Conservation (phyloP, 2,888 invertebrate species). For the Cryptus armator region DNA sequence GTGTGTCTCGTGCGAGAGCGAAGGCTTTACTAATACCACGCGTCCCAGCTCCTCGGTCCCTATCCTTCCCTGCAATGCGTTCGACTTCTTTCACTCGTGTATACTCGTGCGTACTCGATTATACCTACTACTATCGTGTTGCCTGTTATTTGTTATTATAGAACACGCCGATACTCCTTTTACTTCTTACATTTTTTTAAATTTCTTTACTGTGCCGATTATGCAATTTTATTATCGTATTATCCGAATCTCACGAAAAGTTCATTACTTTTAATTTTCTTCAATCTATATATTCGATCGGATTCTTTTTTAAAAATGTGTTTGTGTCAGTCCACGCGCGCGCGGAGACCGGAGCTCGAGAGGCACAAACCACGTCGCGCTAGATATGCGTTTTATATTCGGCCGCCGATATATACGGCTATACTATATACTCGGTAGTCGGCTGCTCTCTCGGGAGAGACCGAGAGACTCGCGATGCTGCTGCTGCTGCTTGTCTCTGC, state of each 20-base stretch:
- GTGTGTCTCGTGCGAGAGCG: constrained; percentile 67
- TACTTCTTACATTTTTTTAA: neutral
- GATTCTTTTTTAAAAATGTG: neutral
- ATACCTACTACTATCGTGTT: neutral
- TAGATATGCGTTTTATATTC: constrained; percentile 69
- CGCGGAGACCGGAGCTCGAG: constrained; percentile 48
- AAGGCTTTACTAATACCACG: constrained; percentile 68
- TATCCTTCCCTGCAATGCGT: constrained; percentile 63
- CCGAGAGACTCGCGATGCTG: constrained; percentile 57
- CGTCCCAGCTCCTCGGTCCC: constrained; percentile 55
- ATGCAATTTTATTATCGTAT: neutral
- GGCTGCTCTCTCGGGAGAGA: constrained; percentile 59
- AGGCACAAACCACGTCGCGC: constrained; percentile 59
- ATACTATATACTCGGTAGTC: constrained; percentile 32
- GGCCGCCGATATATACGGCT: constrained; percentile 35
- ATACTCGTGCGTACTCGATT: neutral
- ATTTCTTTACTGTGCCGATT: neutral
- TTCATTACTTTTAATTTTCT: neutral
- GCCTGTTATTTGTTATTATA: constrained; percentile 1
- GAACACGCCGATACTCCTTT: constrained; percentile 7
- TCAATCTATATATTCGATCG: constrained; percentile 1
- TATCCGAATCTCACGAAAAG: neutral
- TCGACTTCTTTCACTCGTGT: constrained; percentile 42
- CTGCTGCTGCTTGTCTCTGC: constrained; percentile 46
- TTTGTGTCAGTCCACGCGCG: constrained; percentile 54